Conservation (phyloP, 2,113 vertebrate genomes). For the Origma solitaria region DNA sequence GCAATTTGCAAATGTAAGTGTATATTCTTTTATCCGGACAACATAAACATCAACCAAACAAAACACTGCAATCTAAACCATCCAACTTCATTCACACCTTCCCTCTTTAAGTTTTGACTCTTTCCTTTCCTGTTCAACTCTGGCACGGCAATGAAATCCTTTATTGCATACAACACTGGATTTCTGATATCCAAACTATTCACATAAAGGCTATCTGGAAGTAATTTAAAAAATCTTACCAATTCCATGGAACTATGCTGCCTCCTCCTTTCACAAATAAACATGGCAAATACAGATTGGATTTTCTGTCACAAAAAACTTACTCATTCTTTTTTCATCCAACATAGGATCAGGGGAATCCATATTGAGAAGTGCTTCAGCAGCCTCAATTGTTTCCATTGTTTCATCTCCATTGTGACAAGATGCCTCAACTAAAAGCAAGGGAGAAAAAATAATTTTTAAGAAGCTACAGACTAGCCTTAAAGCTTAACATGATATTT, state of each 20-base stretch:
- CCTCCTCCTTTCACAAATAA: not conserved
- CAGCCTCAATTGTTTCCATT: slow-evolving; percentile 90
- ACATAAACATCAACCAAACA: not conserved
- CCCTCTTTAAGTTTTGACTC: not conserved
- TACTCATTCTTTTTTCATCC: slow-evolving; percentile 87
- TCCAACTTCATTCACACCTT: not conserved
- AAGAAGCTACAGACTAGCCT: not conserved
- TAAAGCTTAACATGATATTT: not conserved
- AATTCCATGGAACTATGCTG: not conserved
- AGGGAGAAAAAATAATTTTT: not conserved
- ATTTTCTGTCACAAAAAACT: slow-evolving; percentile 46
- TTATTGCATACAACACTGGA: not conserved
- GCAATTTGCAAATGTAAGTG: not conserved
- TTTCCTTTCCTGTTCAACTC: not conserved
- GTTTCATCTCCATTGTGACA: slow-evolving; percentile 88
- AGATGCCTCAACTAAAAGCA: slow-evolving; percentile 82
- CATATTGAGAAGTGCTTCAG: slow-evolving; percentile 90
- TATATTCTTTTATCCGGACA: not conserved
- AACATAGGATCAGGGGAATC: slow-evolving; percentile 83
- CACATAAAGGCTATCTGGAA: not conserved
- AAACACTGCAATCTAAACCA: not conserved
- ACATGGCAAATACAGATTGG: not conserved
- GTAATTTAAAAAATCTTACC: not conserved
- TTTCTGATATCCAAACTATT: not conserved
- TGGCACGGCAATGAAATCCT: not conserved